Percentiles rank a stretch among this genome's conserved stretches.
These are phyloP conservation scores for Alloplasta piceator DNA, from an alignment of 2,888 invertebrate genomes.

Conservation along the genomic window DNA sequence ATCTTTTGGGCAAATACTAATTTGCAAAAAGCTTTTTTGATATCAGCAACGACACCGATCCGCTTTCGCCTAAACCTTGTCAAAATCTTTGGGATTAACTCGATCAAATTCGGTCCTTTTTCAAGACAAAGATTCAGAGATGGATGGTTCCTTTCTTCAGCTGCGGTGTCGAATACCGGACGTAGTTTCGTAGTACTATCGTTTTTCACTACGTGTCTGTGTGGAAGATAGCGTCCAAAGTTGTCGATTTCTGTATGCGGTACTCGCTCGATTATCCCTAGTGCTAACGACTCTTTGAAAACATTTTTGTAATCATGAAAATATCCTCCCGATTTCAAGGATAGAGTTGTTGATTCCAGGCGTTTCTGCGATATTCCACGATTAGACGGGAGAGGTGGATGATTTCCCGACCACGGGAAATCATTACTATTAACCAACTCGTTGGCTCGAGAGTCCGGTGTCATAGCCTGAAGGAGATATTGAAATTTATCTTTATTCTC, in stretches of 20 bases:
- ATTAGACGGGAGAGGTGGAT: conserved; percentile 5
- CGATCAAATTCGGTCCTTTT: conserved; percentile 68
- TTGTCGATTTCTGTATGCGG: not conserved
- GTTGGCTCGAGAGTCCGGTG: conserved; percentile 62
- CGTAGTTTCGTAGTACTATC: conserved; percentile 66
- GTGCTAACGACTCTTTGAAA: not conserved
- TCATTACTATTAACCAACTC: conserved; percentile 45
- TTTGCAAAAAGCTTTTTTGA: conserved; percentile 67
- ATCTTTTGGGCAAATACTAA: conserved; percentile 60
- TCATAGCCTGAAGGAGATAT: conserved; percentile 66
- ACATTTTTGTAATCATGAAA: not conserved
- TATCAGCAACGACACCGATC: conserved; percentile 66
- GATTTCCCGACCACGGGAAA: not conserved
- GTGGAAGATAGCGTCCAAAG: conserved; percentile 56
- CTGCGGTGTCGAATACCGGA: conserved; percentile 73
- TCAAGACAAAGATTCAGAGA: conserved; percentile 71
- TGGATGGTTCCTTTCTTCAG: conserved; percentile 63
- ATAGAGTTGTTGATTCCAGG: not conserved
- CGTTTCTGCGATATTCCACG: not conserved
- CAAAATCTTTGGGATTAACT: conserved; percentile 64
- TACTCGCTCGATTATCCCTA: conserved; percentile 4
- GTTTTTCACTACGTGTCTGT: conserved; percentile 63
- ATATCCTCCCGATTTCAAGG: not conserved
- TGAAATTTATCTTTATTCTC: conserved; percentile 68
- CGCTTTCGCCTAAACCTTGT: conserved; percentile 64